Percentiles rank a stretch among this genome's conserved stretches.
phyloP scores from a whole-genome alignment of 2,797 vertebrate species.

The Lacerta agilis region DNA sequence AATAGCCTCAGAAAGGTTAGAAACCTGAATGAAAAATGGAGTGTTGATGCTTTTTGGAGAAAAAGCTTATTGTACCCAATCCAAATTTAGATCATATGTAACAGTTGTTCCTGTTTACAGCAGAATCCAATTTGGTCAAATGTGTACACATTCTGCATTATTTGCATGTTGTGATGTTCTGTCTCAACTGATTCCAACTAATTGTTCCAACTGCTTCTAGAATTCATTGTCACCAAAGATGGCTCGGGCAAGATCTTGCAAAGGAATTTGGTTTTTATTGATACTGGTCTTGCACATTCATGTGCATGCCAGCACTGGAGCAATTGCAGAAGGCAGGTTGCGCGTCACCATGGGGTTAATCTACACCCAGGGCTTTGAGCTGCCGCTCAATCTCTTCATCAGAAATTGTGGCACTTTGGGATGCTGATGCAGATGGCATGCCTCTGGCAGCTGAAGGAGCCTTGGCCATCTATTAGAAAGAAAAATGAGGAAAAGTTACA shows the following conservation, averaged over 20 bases:
- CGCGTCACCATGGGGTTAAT: conserved; percentile 77
- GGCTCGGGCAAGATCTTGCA: conserved; percentile 21
- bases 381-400: conserved; percentile 98
- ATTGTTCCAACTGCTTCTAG: background rate
- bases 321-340: conserved; percentile 41
- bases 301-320: conserved; percentile 49
- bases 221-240: conserved; percentile 16
- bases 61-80: conserved; percentile 29
- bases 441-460: conserved; percentile 90
- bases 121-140: background rate
- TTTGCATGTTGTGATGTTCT: background rate
- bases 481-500: conserved; percentile 11
- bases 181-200: conserved; percentile 4
- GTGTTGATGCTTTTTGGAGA: background rate
- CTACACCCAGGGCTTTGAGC: conserved; percentile 94
- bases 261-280: conserved; percentile 47
- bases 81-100: conserved; percentile 8
- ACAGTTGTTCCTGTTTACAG: conserved; percentile 4
- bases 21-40: conserved; percentile 6
- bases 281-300: conserved; percentile 53
- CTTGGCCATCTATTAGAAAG: conserved; percentile 90
- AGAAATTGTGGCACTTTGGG: conserved; percentile 87
- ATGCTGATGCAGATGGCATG: conserved; percentile 85
- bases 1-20: background rate
- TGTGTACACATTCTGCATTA: conserved; percentile 22